phyloP scores from a whole-genome alignment of 2,113 vertebrate species.

The Alaudala cheleensis region DNA sequence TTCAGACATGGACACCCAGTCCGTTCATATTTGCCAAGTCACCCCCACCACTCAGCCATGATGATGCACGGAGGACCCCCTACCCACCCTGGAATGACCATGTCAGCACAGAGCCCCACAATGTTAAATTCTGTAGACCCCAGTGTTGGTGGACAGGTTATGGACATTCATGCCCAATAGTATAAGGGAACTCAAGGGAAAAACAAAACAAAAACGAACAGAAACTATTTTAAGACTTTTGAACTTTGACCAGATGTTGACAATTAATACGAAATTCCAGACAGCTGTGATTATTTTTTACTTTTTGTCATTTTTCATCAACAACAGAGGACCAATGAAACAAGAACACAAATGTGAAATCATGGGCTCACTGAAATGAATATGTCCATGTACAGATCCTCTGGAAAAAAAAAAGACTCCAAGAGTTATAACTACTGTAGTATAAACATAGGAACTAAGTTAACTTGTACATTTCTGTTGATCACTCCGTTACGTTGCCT shows the following conservation, averaged over 20 bases:
- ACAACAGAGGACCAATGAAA: slow-evolving; percentile 96
- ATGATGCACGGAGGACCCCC: slow-evolving; percentile 96
- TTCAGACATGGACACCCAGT: slow-evolving; percentile 89
- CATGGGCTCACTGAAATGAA: slow-evolving; percentile 92
- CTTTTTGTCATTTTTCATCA: slow-evolving; percentile 95
- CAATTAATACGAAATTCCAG: slow-evolving; percentile 94
- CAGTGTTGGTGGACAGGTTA: slow-evolving; percentile 89
- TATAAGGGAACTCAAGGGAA: slow-evolving; percentile 90
- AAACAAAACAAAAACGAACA: slow-evolving; percentile 74
- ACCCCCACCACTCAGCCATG: slow-evolving; percentile 89
- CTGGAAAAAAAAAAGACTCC: slow-evolving; percentile 88
- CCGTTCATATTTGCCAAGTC: slow-evolving; percentile 88
- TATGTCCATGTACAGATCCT: slow-evolving; percentile 83
- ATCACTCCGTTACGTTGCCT: slow-evolving; percentile 97
- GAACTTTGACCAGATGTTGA: slow-evolving; percentile 98
- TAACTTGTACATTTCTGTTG: slow-evolving; percentile 99
- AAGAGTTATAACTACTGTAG: slow-evolving; percentile 99
- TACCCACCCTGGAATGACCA: slow-evolving; percentile 90
- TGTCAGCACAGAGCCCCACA: slow-evolving; percentile 93
- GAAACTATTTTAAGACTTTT: slow-evolving; percentile 92
- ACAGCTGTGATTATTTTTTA: slow-evolving; percentile 98
- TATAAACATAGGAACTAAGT: slow-evolving; percentile 99
- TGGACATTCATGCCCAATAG: slow-evolving; percentile 95
- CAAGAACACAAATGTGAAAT: slow-evolving; percentile 95
- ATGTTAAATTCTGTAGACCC: slow-evolving; percentile 89